Evolutionary conservation across 1,140 invertebrate species (phyloP), one percentile per base, ranked within the genome.

Genomic region (Augochlora pura): DNA sequence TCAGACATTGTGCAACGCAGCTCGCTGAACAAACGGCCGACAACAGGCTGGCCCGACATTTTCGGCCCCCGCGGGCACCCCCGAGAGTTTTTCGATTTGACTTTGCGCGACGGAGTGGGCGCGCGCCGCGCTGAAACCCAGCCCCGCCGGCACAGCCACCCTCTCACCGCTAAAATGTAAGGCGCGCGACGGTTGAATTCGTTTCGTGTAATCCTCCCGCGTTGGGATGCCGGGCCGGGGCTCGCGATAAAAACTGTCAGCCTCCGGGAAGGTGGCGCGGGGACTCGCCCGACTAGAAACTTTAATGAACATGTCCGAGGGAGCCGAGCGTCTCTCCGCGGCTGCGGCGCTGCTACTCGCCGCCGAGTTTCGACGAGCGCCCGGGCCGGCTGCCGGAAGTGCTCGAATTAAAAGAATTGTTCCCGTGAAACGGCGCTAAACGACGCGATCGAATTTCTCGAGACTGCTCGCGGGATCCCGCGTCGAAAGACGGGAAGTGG

Each of bases 41-140:
- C 54, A 23, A 23, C 54, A 57, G 21, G 7, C n/a, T n/a, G 14
- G 25, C 12, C 59, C 23, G 9, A 25, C 59, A 27, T 60, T 60
- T 25, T 60, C 23, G 23, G 8, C 27, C 18, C 32, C n/a, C n/a
- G n/a, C 27, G 27, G 57, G 9, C 6, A 27, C 38, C 38, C 46
- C 23, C 39, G 4, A 5, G 60, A 38, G 16, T 27, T 38, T 32
- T 27, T 32, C 60, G 27, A 32, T 38, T 16, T 27, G 16, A 25
- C 27, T 32, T 54, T 54, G 1, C 10, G 21, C 23, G 49, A 7
- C 12, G 42, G 73, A 25, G 67, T 42, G 46, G n/a, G 23, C n/a
- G 46, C 27, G 23, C n/a, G 23, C 52, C 63, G 38, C n/a, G 64
- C 57, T 75, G 57, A 68, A 76, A 59, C 73, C 39, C 27, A 4